Conservation (phyloP, 2,113 vertebrate species). For the Manacus vitellinus region DNA sequence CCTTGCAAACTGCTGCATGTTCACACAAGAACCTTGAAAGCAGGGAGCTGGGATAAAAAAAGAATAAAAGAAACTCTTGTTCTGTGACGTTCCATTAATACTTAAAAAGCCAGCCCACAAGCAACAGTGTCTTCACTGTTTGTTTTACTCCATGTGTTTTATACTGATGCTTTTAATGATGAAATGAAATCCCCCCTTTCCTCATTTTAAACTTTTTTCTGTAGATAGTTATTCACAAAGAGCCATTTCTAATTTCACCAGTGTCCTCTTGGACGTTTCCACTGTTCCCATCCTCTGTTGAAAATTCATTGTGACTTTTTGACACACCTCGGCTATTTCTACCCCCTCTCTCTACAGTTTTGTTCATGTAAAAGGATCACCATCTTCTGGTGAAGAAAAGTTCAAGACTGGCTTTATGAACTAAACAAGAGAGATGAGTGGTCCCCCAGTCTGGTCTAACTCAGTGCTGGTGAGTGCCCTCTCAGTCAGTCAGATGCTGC, state of each 20-base stretch:
- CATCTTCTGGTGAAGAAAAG: not conserved
- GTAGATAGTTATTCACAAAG: not conserved
- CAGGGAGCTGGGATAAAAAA: constrained; percentile 54
- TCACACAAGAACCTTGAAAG: constrained; percentile 75
- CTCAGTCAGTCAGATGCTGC: rapidly evolving
- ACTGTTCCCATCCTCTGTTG: not conserved
- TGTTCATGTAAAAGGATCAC: not conserved
- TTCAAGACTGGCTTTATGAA: not conserved
- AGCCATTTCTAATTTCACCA: not conserved
- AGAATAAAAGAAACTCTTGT: constrained; percentile 77
- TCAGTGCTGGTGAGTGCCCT: not conserved
- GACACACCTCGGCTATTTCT: not conserved
- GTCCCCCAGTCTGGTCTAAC: not conserved
- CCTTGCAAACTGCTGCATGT: constrained; percentile 76
- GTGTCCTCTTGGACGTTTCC: not conserved
- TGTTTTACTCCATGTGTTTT: constrained; percentile 22
- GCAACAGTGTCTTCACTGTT: constrained; percentile 52
- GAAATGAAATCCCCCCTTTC: not conserved
- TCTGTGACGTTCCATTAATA: constrained; percentile 65
- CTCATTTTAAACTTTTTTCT: not conserved
- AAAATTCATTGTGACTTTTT: not conserved
- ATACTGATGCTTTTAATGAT: not conserved
- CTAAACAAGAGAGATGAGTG: not conserved
- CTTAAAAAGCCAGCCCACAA: constrained; percentile 35
- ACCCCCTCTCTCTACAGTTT: not conserved